phyloP scores from a whole-genome alignment of 2,797 vertebrate genomes.

The Myiotriccus ornatus region DNA sequence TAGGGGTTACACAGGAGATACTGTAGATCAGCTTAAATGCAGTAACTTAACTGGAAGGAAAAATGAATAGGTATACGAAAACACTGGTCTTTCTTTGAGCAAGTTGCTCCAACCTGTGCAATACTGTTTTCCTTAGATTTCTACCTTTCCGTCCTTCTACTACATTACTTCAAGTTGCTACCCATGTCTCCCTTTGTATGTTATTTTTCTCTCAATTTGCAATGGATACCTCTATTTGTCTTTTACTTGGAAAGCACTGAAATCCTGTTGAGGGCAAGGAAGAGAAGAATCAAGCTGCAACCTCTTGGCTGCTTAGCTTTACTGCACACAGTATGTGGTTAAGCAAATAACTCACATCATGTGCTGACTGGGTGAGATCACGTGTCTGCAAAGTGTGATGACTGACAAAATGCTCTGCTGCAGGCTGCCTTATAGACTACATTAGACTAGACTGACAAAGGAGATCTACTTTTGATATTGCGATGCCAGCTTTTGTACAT shows the following conservation, averaged over 20 bases:
- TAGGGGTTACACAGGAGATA: not conserved
- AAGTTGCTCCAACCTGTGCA: not conserved
- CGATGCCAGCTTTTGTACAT: not conserved
- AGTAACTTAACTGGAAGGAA: not conserved
- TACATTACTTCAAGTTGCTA: not conserved
- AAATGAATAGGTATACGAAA: not conserved
- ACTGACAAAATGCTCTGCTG: not conserved
- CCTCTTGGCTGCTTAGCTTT: not conserved
- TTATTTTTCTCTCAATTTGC: not conserved
- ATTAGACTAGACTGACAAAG: not conserved
- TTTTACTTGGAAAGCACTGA: not conserved
- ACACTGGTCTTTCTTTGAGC: not conserved
- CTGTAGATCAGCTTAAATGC: not conserved
- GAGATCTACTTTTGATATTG: not conserved
- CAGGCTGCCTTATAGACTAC: not conserved
- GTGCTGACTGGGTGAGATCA: not conserved
- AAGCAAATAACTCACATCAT: not conserved
- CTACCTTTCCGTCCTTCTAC: not conserved
- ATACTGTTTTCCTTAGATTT: not conserved
- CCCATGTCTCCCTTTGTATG: not conserved
- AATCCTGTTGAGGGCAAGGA: not conserved
- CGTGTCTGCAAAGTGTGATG: not conserved
- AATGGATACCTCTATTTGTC: not conserved
- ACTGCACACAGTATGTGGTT: accelerated
- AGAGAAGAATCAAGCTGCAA: not conserved